Base-by-base conservation (phyloP, 2,797 vertebrate genomes). In the Zalophus californianus region DNA sequence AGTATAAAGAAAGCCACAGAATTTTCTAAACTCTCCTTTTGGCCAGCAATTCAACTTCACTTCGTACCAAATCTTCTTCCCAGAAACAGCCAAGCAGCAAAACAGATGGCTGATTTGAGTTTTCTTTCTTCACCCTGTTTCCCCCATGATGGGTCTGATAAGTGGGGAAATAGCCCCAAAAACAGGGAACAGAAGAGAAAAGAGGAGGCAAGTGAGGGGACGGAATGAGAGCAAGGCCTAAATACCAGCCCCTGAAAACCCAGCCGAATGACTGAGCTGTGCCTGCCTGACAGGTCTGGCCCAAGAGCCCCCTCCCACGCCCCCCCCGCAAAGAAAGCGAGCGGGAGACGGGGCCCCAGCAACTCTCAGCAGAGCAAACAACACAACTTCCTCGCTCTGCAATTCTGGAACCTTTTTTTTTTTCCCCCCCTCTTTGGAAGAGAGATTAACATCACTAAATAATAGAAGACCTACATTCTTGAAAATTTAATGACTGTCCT, bases 401-500 rank as follows among this genome's bases (percentile, higher is more conserved):
- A 91, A 60, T 93, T 91, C 84, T 73, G 86, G 48, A 79, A 38
- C 12, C 64, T 29, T 48, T 35, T 38, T 62, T 79, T 52, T 73
- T 92, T 91, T 95, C 92, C 54, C 35, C 35, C 35, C 3, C 66
- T 88, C 95, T 97, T 98, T 94, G 20, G 25, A 72, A 68, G 97
- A 94, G 82, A 98, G 97, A 98, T 98, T 97, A 97, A 97, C 97
- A 77, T 91, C 91, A 96, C 97, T 98, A 90, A 98, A 98, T 98
- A 98, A 98, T 98, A 97, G 97, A 98, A 96, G 98, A 88, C 91
- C 86, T 93, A 83, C 73, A 94, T 91, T 97, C 97, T 98, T 98
- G 93, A 98, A 98, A 98, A 95, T 98, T 98, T 98, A 98, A 99
- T 98, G 97, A 90, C 84, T 97, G 98, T 86, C 98, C 97, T 96